Evolutionary conservation across 2,797 vertebrate genomes (phyloP).

Genomic region (Neosalanx taihuensis): DNA sequence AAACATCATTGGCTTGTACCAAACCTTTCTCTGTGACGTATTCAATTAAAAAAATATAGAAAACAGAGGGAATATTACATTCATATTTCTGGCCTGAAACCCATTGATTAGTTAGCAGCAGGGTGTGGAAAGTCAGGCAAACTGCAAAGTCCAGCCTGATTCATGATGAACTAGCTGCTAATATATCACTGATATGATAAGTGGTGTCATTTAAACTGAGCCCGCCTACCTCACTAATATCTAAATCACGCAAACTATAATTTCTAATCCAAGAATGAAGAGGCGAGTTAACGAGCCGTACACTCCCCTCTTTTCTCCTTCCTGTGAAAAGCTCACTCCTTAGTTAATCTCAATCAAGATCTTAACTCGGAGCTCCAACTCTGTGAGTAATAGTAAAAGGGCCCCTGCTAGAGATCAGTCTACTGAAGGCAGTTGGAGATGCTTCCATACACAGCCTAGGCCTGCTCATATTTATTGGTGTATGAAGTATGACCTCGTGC

Average conservation of each 20-base stretch:
- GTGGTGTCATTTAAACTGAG: slow-evolving; percentile 4
- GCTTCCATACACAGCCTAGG: slow-evolving; percentile 7
- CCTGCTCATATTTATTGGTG: slow-evolving; percentile 21
- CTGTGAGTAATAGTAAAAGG: slow-evolving; percentile 3
- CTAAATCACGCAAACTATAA: slow-evolving; percentile 19
- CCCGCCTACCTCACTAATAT: slow-evolving; percentile 23
- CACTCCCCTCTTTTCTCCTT: slow-evolving; percentile 19
- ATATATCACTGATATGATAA: neutral
- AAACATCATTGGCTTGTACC: neutral
- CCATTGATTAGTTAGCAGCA: neutral
- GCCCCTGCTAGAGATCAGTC: slow-evolving; percentile 7
- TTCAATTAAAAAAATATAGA: neutral
- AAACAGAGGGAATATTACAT: neutral
- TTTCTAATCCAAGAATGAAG: slow-evolving; percentile 16
- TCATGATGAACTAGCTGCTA: neutral
- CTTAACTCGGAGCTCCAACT: slow-evolving; percentile 13
- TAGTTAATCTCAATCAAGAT: slow-evolving; percentile 29
- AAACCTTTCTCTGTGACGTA: neutral
- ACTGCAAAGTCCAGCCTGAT: slow-evolving; percentile 2
- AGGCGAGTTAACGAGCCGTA: slow-evolving; percentile 25
- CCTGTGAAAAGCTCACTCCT: slow-evolving; percentile 29
- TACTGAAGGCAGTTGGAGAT: neutral
- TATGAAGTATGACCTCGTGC: slow-evolving; percentile 20
- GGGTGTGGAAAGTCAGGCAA: neutral
- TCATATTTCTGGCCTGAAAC: neutral